Conservation (phyloP, 2,888 invertebrate species). For the Amphimallon solstitiale region DNA sequence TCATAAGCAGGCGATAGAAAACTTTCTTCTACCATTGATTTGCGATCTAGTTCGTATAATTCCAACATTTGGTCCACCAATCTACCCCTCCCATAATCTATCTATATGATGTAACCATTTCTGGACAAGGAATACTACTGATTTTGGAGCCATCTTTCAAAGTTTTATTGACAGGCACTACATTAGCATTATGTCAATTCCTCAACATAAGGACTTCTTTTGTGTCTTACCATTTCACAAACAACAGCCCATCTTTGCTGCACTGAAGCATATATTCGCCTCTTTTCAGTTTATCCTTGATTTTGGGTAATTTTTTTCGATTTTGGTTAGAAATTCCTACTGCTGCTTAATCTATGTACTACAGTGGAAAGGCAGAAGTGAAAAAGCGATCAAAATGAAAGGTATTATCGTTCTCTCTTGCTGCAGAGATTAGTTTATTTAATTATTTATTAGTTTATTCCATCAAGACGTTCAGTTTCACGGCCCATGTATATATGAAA, state of each 20-base stretch:
- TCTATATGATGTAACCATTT: too few species aligned
- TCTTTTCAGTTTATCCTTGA: too few species aligned
- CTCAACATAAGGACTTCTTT: constrained; percentile 51
- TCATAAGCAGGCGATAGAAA: constrained; percentile 49
- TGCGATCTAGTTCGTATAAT: constrained; percentile 1
- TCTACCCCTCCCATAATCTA: constrained; percentile 33
- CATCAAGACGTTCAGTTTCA: too few species aligned
- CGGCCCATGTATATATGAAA: too few species aligned
- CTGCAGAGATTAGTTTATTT: constrained; percentile 42
- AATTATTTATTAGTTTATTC: too few species aligned
- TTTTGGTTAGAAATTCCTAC: constrained; percentile 46
- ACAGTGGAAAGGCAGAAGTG: constrained; percentile 42
- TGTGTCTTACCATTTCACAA: constrained; percentile 51
- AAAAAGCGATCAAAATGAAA: constrained; percentile 42
- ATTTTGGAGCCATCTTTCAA: constrained; percentile 50
- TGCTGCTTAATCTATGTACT: constrained; percentile 41
- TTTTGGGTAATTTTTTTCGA: constrained; percentile 43
- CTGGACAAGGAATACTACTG: too few species aligned
- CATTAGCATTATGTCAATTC: constrained; percentile 48
- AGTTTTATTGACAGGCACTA: constrained; percentile 43
- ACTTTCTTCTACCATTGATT: too few species aligned
- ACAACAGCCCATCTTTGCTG: too few species aligned
- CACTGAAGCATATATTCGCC: too few species aligned
- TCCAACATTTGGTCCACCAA: constrained; percentile 18
- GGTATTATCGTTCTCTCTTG: constrained; percentile 36